These are phyloP conservation scores for Drosophila mimetica DNA, from an alignment of 2,888 invertebrate genomes.

Conservation along the genomic window DNA sequence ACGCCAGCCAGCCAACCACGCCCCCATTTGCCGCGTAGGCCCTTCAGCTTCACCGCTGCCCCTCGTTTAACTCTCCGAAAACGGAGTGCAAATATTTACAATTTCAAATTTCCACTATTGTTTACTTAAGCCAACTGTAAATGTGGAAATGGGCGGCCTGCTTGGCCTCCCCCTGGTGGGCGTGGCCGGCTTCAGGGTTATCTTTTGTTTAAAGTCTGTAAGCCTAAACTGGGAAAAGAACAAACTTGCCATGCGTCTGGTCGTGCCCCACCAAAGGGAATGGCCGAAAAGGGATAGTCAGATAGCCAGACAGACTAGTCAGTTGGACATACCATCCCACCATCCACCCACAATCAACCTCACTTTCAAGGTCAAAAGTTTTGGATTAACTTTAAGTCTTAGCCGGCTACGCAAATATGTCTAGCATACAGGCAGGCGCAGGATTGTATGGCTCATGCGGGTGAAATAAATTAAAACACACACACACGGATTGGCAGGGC, in stretches of 20 bases:
- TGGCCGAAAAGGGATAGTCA: constrained; percentile 10
- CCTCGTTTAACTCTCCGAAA: constrained; percentile 9
- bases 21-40: background rate
- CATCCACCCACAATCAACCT: background rate
- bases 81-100: constrained; percentile 73
- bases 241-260: constrained; percentile 31
- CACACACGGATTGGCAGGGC: background rate
- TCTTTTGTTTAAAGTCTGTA: constrained; percentile 62
- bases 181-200: constrained; percentile 14
- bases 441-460: background rate
- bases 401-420: constrained; percentile 58
- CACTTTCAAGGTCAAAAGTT: constrained; percentile 42
- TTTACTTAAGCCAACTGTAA: constrained; percentile 55
- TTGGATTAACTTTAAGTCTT: constrained; percentile 33
- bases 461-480: constrained; percentile 10
- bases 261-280: background rate
- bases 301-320: constrained; percentile 26
- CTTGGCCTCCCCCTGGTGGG: constrained; percentile 3
- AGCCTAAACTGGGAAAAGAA: constrained; percentile 54
- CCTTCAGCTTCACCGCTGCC: background rate
- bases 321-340: constrained; percentile 1
- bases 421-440: constrained; percentile 32
- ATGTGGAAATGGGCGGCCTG: constrained; percentile 12
- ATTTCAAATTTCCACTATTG: constrained; percentile 75
- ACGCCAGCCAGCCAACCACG: background rate